Percentiles rank a stretch among this genome's conserved stretches.
Evolutionary conservation across 2,113 vertebrate genomes (phyloP).

Genomic region (Notechis scutatus): DNA sequence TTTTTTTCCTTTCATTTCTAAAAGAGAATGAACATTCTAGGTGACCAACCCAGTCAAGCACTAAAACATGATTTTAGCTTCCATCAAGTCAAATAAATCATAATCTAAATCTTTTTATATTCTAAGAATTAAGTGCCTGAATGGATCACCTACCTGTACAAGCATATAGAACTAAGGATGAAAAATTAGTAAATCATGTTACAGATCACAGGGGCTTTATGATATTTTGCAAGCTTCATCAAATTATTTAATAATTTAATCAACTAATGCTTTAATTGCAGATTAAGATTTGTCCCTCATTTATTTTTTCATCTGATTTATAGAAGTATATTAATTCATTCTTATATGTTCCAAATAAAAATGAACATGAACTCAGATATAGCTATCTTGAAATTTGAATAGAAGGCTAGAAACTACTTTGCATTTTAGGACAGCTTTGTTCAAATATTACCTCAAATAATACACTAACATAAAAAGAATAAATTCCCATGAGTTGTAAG

Average conservation of each 20-base stretch:
- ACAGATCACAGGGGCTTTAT: not conserved
- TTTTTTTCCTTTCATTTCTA: not conserved
- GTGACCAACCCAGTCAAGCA: not conserved
- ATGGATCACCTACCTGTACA: not conserved
- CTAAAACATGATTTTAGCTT: constrained; percentile 8
- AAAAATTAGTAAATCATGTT: not conserved
- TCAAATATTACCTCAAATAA: not conserved
- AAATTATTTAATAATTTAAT: constrained; percentile 1
- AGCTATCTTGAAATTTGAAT: not conserved
- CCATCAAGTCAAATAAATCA: constrained; percentile 6
- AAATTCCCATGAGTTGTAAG: not conserved
- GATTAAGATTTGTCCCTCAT: not conserved
- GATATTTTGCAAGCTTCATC: not conserved
- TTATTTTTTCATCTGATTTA: not conserved
- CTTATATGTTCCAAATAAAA: not conserved
- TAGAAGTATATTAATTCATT: not conserved
- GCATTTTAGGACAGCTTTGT: not conserved
- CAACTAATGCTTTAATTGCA: constrained; percentile 2
- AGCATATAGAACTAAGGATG: not conserved
- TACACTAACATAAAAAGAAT: not conserved
- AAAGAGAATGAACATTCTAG: not conserved
- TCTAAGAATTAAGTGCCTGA: constrained; percentile 2
- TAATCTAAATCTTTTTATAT: constrained; percentile 15
- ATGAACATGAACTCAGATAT: not conserved
- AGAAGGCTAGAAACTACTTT: not conserved